Evolutionary conservation across 2,113 vertebrate species (phyloP).

Genomic region (Oncorhynchus gorbuscha): DNA sequence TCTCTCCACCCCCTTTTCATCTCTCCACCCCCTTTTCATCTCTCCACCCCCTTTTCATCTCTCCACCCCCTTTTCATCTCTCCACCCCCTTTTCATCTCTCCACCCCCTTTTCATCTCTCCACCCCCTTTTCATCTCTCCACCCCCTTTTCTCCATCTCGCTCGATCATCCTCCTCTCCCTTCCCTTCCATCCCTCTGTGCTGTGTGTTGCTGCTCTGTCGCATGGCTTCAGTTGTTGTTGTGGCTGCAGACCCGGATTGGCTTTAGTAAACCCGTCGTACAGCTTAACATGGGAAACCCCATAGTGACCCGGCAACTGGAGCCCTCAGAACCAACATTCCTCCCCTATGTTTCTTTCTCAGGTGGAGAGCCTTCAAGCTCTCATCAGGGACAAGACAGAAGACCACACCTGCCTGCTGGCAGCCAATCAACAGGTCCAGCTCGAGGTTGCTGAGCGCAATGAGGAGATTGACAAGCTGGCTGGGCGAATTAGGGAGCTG

Average conservation of each 20-base stretch:
- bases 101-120: slow-evolving; percentile 4
- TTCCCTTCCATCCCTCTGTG: background rate
- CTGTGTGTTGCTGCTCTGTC: slow-evolving; percentile 17
- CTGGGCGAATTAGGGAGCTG: slow-evolving; percentile 76
- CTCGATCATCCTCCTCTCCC: slow-evolving; percentile 14
- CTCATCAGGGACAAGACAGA: slow-evolving; percentile 84
- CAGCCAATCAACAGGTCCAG: slow-evolving; percentile 80
- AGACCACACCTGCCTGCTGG: slow-evolving; percentile 75
- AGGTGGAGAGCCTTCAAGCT: slow-evolving; percentile 87
- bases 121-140: background rate
- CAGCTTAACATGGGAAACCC: slow-evolving; percentile 7
- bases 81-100: slow-evolving; percentile 4
- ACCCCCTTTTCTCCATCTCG: slow-evolving; percentile 8
- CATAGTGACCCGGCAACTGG: background rate
- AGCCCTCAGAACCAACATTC: background rate
- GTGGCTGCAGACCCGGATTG: slow-evolving; percentile 46
- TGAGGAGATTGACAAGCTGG: slow-evolving; percentile 83
- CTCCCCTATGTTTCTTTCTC: background rate
- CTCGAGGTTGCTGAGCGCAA: slow-evolving; percentile 77
- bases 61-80: slow-evolving; percentile 3
- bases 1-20: background rate
- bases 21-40: slow-evolving; percentile 6
- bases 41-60: slow-evolving; percentile 5
- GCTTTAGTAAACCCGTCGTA: slow-evolving; percentile 33
- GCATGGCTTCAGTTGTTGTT: slow-evolving; percentile 31